phyloP scores from a whole-genome alignment of 2,113 vertebrate genomes.

The Heloderma charlesbogerti region DNA sequence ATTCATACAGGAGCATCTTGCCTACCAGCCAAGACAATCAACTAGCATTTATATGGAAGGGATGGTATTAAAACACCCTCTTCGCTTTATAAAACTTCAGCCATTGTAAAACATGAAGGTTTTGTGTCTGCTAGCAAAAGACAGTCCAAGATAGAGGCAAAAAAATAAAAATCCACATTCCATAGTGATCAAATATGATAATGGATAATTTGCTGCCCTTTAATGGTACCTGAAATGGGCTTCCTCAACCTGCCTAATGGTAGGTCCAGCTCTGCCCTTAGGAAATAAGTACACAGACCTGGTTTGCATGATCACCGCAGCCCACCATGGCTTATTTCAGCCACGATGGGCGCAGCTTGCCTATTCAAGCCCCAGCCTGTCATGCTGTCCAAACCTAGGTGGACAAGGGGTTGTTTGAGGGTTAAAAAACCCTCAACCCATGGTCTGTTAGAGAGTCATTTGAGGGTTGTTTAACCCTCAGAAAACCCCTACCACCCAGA shows the following conservation, averaged over 20 bases:
- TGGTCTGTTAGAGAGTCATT: no score
- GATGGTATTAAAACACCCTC: neutral
- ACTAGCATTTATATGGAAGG: neutral
- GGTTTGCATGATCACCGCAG: no score
- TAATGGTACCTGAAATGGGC: neutral
- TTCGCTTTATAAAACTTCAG: neutral
- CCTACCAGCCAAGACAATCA: neutral
- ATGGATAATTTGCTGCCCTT: neutral
- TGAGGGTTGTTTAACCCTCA: no score
- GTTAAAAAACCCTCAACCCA: no score
- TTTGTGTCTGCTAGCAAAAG: neutral
- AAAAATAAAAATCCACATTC: neutral
- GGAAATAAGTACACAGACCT: neutral
- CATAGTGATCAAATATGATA: neutral
- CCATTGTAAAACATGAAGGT: neutral
- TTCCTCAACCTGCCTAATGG: neutral
- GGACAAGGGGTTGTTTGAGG: no score
- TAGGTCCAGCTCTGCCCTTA: neutral
- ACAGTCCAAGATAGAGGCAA: neutral
- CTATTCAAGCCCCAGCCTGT: no score
- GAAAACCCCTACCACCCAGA: no score
- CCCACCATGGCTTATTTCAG: no score
- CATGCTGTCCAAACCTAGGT: no score
- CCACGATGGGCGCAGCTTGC: no score
- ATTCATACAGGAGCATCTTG: neutral